phyloP scores from a whole-genome alignment of 2,797 vertebrate genomes.

The Mionectes olivaceus region DNA sequence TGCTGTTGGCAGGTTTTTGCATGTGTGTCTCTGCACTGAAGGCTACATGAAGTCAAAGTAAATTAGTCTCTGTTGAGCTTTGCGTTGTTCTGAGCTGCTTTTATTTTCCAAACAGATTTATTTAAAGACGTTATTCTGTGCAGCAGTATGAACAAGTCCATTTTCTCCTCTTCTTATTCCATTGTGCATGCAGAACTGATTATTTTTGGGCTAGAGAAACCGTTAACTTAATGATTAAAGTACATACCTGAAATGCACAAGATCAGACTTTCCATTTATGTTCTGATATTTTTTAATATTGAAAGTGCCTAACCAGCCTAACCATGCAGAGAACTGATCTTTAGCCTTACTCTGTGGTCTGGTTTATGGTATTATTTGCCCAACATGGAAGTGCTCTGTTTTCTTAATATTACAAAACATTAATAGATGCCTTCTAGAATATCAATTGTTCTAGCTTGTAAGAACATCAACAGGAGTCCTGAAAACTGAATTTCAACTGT shows the following conservation, averaged over 20 bases:
- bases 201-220: not conserved
- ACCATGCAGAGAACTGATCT: not conserved
- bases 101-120: not conserved
- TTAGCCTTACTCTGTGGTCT: not conserved
- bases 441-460: not conserved
- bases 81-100: constrained; percentile 11
- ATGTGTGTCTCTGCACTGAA: not conserved
- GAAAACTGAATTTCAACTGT: not conserved
- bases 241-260: not conserved
- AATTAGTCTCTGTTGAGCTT: constrained; percentile 1
- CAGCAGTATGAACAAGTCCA: not conserved
- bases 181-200: not conserved
- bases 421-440: not conserved
- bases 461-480: not conserved
- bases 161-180: not conserved
- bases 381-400: not conserved
- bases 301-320: not conserved
- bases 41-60: not conserved
- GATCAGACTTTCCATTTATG: not conserved
- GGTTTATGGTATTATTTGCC: not conserved
- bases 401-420: not conserved
- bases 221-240: not conserved
- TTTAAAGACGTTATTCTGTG: not conserved
- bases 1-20: not conserved
- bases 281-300: not conserved